Percentiles rank a stretch among this genome's conserved stretches.
phyloP scores from a whole-genome alignment of 2,113 vertebrate genomes.

The Polypterus senegalus region DNA sequence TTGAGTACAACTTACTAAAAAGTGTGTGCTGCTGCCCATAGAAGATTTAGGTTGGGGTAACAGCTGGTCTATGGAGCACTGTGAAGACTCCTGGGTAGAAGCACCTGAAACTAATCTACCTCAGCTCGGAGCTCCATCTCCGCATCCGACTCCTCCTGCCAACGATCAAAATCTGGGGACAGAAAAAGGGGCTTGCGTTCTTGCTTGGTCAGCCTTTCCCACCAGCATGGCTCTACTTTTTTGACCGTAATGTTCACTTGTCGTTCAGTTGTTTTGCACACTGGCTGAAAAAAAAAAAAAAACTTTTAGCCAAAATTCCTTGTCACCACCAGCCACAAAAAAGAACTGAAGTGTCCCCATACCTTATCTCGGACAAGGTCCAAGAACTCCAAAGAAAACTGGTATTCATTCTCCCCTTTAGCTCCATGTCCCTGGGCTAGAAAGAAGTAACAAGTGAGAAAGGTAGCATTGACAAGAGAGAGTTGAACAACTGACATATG shows the following conservation, averaged over 20 bases:
- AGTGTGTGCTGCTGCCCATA: no score
- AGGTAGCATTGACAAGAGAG: background rate
- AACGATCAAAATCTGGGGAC: constrained; percentile 85
- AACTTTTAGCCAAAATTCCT: background rate
- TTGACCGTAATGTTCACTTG: constrained; percentile 76
- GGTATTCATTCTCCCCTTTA: constrained; percentile 83
- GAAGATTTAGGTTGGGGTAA: no score
- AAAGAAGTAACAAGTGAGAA: constrained; percentile 20
- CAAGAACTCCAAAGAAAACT: constrained; percentile 78
- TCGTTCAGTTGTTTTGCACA: constrained; percentile 70
- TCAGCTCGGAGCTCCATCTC: constrained; percentile 85
- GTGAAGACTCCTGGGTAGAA: no score
- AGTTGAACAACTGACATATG: background rate
- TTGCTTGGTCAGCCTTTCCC: constrained; percentile 72
- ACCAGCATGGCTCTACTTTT: constrained; percentile 76
- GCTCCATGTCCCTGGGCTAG: constrained; percentile 81
- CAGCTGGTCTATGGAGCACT: no score
- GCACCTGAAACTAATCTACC: constrained; percentile 40
- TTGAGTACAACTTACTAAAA: no score
- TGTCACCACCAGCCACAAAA: background rate
- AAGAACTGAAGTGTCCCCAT: constrained; percentile 11
- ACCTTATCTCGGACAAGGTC: constrained; percentile 73
- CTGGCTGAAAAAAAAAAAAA: constrained; percentile 37
- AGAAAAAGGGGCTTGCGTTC: constrained; percentile 80
- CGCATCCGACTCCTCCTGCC: constrained; percentile 89